These are phyloP conservation scores for Merops nubicus DNA, from an alignment of 2,113 vertebrate species.

Conservation along the genomic window DNA sequence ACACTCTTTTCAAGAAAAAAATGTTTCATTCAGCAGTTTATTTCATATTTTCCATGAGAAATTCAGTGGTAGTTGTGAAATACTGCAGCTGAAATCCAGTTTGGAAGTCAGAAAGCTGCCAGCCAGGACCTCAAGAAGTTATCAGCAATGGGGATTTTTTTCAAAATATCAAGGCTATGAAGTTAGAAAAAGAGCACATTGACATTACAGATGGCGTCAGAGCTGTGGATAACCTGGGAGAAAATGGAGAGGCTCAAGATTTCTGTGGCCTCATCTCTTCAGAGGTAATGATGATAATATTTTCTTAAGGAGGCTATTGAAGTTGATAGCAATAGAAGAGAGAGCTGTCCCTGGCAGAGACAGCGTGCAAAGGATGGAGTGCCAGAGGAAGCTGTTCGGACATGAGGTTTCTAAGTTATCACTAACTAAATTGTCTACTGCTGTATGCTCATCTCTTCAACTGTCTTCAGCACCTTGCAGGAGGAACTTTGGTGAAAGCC, in stretches of 20 bases:
- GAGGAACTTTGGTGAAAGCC: not conserved
- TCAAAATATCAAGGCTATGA: not conserved
- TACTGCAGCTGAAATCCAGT: not conserved
- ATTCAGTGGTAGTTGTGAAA: not conserved
- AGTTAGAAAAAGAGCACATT: not conserved
- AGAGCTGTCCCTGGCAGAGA: rapidly evolving
- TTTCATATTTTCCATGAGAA: not conserved
- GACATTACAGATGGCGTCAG: not conserved
- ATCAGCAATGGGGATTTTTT: not conserved
- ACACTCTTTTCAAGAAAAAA: not conserved
- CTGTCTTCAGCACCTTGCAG: not conserved
- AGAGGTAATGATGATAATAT: not conserved
- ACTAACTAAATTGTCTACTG: not conserved
- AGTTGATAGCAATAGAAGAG: not conserved
- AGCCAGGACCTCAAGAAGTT: not conserved
- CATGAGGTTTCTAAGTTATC: not conserved
- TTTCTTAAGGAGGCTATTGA: not conserved
- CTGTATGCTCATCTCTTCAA: not conserved
- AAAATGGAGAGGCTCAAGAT: not conserved
- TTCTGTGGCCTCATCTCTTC: not conserved
- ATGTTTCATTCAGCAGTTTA: not conserved
- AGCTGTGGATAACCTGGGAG: not conserved
- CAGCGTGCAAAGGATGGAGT: rapidly evolving
- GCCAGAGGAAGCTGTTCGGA: not conserved
- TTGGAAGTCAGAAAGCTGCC: not conserved